phyloP scores from a whole-genome alignment of 2,113 vertebrate genomes.

The Leptosomus discolor region DNA sequence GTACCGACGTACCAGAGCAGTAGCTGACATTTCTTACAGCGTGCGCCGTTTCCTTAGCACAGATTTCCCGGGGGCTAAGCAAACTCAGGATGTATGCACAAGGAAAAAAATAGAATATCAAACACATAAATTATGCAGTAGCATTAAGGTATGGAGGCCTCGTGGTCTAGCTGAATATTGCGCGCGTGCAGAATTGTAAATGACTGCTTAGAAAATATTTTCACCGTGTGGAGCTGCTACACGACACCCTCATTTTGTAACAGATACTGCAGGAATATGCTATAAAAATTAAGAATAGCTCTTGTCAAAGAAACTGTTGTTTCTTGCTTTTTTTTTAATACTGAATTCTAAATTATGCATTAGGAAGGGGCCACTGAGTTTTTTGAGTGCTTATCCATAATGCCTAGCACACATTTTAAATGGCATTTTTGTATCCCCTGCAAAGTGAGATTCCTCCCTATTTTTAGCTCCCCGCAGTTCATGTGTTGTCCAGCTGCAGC shows the following conservation, averaged over 20 bases:
- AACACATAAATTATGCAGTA: not conserved
- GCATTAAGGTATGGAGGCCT: not conserved
- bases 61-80: not conserved
- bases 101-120: not conserved
- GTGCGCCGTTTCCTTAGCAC: not conserved
- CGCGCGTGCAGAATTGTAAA: not conserved
- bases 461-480: no score
- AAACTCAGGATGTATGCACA: not conserved
- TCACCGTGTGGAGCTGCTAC: not conserved
- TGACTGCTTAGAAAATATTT: not conserved
- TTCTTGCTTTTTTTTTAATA: not conserved
- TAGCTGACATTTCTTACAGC: not conserved
- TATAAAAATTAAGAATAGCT: not conserved
- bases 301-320: not conserved
- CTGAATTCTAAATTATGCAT: not conserved
- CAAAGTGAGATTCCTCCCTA: not conserved
- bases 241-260: fast-evolving
- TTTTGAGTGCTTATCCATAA: not conserved
- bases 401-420: fast-evolving
- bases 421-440: not conserved
- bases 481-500: no score
- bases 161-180: fast-evolving
- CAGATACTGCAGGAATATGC: no score
- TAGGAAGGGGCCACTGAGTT: not conserved
- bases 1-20: not conserved